Base-by-base conservation (phyloP, 2,113 vertebrate genomes). In the Peucedramus taeniatus region DNA sequence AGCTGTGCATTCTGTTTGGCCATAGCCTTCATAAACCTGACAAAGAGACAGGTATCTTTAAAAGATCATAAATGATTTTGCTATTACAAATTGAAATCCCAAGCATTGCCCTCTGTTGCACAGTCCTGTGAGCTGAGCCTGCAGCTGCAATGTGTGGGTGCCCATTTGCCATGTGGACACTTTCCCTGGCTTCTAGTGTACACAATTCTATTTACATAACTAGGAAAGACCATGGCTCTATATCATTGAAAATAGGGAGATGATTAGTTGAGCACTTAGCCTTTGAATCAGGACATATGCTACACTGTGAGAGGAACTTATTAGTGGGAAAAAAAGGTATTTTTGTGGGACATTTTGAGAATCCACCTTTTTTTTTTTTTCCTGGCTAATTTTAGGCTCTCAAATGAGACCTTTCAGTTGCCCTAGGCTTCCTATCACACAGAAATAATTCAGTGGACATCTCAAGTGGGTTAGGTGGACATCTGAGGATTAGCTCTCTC, bases 1-100 rank as follows among this genome's bases (percentile, higher is more conserved):
- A 39, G 99, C 99, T 26, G 99, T 99, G 95, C 99, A 99, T 90
- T 99, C 99, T 6, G 99, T 99, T 98, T 99, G 99, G 65, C 99
- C 99, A 2, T 99, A 99, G 8, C 99, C 99, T 97, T 99, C 99
- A 53, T 99, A 99, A 61, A 99, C 99, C 99, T 99, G 95, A 22
- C 66, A 88, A 64, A 83, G 91, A 96, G 83, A 97, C 4, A 22
- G 6, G 11, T 7, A 15, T 16, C 39, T 82, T 80, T 56, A 44
- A 28, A 59, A 6, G 9, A 5, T 14, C 22, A 1, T 4, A 2
- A 11, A 24, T 28, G 22, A 49, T 30, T 49, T 70, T 3, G 3
- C 51, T 47, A 10, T 18, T 39, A 13, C 31, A n/a, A 54, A 39
- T 16, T 9, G 51, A 42, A 45, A 65, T 15, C 15, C 33, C 16